These are phyloP conservation scores for Zygaena filipendulae DNA, from an alignment of 2,888 invertebrate species.

Conservation along the genomic window DNA sequence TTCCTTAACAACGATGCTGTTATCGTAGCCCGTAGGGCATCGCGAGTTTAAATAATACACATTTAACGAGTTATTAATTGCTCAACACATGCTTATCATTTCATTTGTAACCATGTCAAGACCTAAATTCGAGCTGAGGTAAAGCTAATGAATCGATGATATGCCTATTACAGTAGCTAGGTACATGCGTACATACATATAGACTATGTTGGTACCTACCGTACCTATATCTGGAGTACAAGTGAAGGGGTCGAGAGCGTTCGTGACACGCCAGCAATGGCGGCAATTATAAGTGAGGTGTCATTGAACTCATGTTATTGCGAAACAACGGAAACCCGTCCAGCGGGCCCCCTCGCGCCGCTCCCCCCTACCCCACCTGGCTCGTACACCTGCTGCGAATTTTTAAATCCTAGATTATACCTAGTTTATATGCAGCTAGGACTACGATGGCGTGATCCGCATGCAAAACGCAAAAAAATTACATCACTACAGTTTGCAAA, in stretches of 20 bases:
- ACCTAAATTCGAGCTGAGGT: no score
- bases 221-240: no score
- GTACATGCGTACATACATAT: no score
- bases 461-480: constrained; percentile 32
- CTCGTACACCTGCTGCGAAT: constrained; percentile 59
- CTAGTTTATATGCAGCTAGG: constrained; percentile 56
- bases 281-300: constrained; percentile 58
- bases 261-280: constrained; percentile 56
- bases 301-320: constrained; percentile 65
- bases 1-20: constrained; percentile 27
- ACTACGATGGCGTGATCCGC: constrained; percentile 42
- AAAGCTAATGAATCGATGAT: no score
- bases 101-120: no score
- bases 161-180: no score
- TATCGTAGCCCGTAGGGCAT: no score
- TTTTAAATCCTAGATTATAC: constrained; percentile 64
- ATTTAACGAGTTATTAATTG: no score
- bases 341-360: constrained; percentile 26
- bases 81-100: no score
- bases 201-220: no score
- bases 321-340: constrained; percentile 69
- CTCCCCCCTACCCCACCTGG: constrained; percentile 20
- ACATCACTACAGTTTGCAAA: constrained; percentile 53
- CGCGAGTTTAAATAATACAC: no score
- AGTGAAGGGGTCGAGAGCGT: no score